These are phyloP conservation scores for Leptinotarsa haldemani DNA, from an alignment of 2,888 invertebrate species.

Conservation along the genomic window DNA sequence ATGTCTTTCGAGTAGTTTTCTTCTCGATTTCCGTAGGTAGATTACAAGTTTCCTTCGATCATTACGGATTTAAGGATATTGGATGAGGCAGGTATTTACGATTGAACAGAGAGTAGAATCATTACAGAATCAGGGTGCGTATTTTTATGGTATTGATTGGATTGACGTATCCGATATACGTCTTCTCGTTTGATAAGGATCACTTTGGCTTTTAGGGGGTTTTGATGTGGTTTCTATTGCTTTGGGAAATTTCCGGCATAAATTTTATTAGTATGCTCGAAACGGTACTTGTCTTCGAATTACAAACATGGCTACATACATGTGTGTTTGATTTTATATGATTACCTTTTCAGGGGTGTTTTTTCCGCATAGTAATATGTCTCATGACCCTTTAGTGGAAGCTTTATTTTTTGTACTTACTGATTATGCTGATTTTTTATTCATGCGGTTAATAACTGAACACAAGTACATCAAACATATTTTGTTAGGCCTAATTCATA, in stretches of 20 bases:
- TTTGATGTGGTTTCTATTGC: conserved; percentile 17
- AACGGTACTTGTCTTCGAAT: not conserved
- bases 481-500: no score
- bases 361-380: no score
- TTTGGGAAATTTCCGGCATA: conserved; percentile 9
- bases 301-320: no score
- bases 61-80: conserved; percentile 11
- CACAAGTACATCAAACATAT: no score
- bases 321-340: no score
- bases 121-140: conserved; percentile 18
- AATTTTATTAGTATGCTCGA: conserved; percentile 4
- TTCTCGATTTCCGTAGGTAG: conserved; percentile 9
- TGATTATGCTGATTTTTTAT: no score
- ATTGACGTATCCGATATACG: conserved; percentile 11
- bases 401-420: no score
- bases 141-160: conserved; percentile 19
- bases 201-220: conserved; percentile 4
- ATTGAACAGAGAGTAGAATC: conserved; percentile 15
- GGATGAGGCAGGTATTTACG: conserved; percentile 17
- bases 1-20: conserved; percentile 2
- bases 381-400: no score
- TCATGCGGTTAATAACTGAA: no score
- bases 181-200: not conserved
- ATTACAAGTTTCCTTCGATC: conserved; percentile 15
- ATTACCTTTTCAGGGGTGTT: no score